phyloP scores from a whole-genome alignment of 2,113 vertebrate genomes.

The Calyptommatus sinebrachiatus region DNA sequence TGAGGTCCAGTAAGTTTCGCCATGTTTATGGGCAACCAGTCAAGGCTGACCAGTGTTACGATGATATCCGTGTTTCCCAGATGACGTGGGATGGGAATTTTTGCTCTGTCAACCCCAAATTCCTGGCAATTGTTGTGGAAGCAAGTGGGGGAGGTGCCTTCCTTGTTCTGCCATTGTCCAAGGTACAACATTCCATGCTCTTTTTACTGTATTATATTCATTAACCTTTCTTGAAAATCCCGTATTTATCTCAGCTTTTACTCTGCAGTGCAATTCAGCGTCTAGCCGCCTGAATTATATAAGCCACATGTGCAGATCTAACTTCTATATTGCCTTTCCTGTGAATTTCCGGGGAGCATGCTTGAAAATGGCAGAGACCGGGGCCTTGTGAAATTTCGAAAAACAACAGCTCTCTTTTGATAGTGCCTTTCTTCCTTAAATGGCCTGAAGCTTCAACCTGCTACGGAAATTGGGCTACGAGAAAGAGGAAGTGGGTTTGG shows the following conservation, averaged over 20 bases:
- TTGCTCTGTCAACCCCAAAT: slow-evolving; percentile 88
- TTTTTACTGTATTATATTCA: not conserved
- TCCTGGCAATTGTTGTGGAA: slow-evolving; percentile 89
- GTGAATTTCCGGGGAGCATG: not conserved
- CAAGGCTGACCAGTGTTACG: slow-evolving; percentile 89
- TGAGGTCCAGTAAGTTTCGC: slow-evolving; percentile 88
- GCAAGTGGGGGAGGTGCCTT: slow-evolving; percentile 89
- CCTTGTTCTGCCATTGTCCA: slow-evolving; percentile 83
- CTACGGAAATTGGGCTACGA: slow-evolving; percentile 6
- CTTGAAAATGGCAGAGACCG: not conserved
- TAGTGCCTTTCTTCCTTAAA: slow-evolving; percentile 34
- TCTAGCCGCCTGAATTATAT: not conserved
- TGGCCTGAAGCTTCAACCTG: slow-evolving; percentile 30
- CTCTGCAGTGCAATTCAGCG: not conserved
- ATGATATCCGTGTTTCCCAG: slow-evolving; percentile 89
- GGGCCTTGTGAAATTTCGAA: slow-evolving; percentile 24
- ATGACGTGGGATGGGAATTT: slow-evolving; percentile 93
- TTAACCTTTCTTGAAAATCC: not conserved
- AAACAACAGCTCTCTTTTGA: not conserved
- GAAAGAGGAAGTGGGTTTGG: slow-evolving; percentile 20
- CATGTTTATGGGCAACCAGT: slow-evolving; percentile 86
- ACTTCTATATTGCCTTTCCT: not conserved
- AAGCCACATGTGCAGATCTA: not conserved
- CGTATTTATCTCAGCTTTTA: not conserved
- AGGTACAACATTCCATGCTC: slow-evolving; percentile 67